Conservation (phyloP, 2,113 vertebrate genomes). For the Ptychochromis oligacanthus region DNA sequence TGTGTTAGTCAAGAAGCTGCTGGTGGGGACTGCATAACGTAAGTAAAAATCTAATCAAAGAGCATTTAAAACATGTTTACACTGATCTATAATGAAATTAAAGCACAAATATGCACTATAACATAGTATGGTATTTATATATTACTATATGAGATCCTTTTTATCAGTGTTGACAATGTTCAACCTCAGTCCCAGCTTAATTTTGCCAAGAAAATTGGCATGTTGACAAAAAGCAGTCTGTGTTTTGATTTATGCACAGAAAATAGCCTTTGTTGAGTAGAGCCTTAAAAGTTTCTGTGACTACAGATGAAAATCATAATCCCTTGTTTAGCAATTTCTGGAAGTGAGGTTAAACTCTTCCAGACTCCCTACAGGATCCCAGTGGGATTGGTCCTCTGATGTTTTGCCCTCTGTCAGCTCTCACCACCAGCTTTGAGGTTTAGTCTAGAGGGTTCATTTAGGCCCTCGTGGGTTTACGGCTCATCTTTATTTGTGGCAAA, state of each 20-base stretch:
- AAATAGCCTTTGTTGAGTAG: not conserved
- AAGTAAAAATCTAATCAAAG: not conserved
- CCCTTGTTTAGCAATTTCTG: slow-evolving; percentile 9
- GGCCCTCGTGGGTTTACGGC: slow-evolving; percentile 31
- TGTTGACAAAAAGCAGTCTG: not conserved
- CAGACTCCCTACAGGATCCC: slow-evolving; percentile 35
- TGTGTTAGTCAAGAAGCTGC: slow-evolving; percentile 37
- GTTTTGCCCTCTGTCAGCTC: slow-evolving; percentile 32
- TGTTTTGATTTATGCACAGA: slow-evolving; percentile 16
- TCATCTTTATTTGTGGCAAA: slow-evolving; percentile 49
- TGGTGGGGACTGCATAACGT: slow-evolving; percentile 36
- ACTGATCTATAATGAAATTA: not conserved
- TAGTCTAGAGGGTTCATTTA: slow-evolving; percentile 47
- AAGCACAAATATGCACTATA: not conserved
- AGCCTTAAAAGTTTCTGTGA: not conserved
- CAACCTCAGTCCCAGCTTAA: not conserved
- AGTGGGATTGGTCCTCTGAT: slow-evolving; percentile 35
- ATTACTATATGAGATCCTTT: not conserved
- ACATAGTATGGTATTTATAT: not conserved
- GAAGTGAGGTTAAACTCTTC: slow-evolving; percentile 36
- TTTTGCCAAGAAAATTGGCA: not conserved
- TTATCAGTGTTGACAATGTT: not conserved
- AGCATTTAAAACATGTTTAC: not conserved
- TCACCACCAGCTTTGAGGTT: slow-evolving; percentile 33
- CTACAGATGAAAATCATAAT: slow-evolving; percentile 24